Conservation (phyloP, 2,797 vertebrate genomes). For the Channa striata region DNA sequence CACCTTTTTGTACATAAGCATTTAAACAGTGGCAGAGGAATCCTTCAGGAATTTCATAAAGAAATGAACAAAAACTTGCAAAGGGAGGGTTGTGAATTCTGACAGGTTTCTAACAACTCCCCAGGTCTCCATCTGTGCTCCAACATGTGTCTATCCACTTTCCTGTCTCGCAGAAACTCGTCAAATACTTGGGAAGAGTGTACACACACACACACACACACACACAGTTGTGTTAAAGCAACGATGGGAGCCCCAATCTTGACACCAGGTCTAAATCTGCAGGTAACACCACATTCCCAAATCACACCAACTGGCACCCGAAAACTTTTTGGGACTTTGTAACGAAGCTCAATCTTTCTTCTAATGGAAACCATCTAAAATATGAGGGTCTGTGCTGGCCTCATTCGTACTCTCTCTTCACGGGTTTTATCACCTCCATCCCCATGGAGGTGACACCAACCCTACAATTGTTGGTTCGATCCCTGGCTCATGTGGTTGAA, state of each 20-base stretch:
- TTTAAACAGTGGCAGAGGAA: background rate
- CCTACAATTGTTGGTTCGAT: too few relatives aligned
- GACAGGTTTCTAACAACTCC: too few relatives aligned
- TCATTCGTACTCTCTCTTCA: background rate
- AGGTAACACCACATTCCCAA: slow-evolving; percentile 6
- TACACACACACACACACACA: slow-evolving; percentile 1
- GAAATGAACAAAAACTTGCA: background rate
- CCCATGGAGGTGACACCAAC: too few relatives aligned
- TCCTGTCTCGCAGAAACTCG: slow-evolving; percentile 18
- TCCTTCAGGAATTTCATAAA: too few relatives aligned
- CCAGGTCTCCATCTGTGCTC: slow-evolving; percentile 1
- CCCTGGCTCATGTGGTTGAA: too few relatives aligned
- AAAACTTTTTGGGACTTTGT: background rate
- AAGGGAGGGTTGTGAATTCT: background rate
- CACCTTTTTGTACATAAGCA: background rate
- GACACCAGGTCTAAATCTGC: slow-evolving; percentile 19
- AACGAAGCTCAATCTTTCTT: background rate
- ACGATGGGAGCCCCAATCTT: background rate
- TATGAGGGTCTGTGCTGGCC: background rate
- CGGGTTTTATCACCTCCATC: too few relatives aligned
- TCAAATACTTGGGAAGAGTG: slow-evolving; percentile 36
- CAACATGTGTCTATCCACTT: slow-evolving; percentile 48
- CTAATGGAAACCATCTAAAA: background rate
- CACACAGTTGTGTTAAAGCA: slow-evolving; percentile 20
- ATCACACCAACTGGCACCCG: slow-evolving; percentile 24